Conservation (phyloP, 2,888 invertebrate species). For the Aricia artaxerxes region DNA sequence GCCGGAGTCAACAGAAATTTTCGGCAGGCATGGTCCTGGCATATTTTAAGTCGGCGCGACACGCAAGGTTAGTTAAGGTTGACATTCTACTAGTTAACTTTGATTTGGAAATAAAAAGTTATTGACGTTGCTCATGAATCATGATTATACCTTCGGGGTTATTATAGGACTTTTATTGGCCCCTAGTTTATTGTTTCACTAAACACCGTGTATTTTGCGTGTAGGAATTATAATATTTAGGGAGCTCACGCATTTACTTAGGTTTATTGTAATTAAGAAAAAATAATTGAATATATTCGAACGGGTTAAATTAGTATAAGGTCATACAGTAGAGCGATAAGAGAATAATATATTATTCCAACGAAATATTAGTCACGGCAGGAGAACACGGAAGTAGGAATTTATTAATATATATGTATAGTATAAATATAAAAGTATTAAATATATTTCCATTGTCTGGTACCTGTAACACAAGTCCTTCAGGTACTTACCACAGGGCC, state of each 20-base stretch:
- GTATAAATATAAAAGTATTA: no score
- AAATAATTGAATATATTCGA: conserved; percentile 26
- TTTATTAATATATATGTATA: no score
- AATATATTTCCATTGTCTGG: no score
- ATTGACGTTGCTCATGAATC: conserved; percentile 39
- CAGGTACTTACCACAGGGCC: no score
- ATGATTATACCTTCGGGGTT: conserved; percentile 34
- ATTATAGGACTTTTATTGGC: conserved; percentile 32
- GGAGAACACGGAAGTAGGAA: neutral
- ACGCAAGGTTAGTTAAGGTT: conserved; percentile 53
- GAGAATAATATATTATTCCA: conserved; percentile 7
- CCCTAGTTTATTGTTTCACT: conserved; percentile 31
- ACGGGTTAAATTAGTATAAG: neutral
- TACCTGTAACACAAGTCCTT: no score
- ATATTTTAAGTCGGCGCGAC: conserved; percentile 45
- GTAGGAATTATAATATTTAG: conserved; percentile 28
- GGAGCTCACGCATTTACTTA: conserved; percentile 14
- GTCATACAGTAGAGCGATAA: conserved; percentile 12
- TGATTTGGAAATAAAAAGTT: conserved; percentile 45
- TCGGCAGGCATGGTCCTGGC: conserved; percentile 51
- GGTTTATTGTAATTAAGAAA: conserved; percentile 2
- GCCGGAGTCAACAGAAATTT: neutral
- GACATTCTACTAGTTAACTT: conserved; percentile 51
- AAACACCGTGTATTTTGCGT: conserved; percentile 30
- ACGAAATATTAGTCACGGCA: neutral